Evolutionary conservation across 2,113 vertebrate genomes (phyloP), one percentile per base, ranked within the genome.

Genomic region (Sapajus apella): DNA sequence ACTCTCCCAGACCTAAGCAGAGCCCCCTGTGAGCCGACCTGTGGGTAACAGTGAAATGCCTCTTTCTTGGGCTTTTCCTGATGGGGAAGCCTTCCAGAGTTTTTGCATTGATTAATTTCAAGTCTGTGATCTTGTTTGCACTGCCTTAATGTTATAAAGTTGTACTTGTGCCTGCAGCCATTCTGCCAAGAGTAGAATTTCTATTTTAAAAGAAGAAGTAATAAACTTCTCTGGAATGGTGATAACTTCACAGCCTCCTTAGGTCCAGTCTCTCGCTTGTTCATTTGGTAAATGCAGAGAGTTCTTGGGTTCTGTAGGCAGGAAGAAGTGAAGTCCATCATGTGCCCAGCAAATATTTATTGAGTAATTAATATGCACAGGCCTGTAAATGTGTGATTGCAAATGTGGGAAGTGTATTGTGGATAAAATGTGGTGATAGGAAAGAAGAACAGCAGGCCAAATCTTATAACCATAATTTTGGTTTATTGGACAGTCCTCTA

Each of bases 131-230:
- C 91, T 90, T 56, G 61, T 43, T n/a, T 64, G 56, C 0, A 0
- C 70, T 47, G 43, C 84, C 73, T 96, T 95, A 37, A 16, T 72
- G 37, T 72, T 91, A 35, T 58, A 77, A 73, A 66, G 86, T 82
- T 94, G 58, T 23, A 52, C 11, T 90, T 58, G 87, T 92, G 64
- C 35, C 88, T n/a, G 4, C 68, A 80, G 68, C 58, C 86, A 9
- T 85, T 79, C 58, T 83, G 80, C 68, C 75, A 52, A 73, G 56
- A 94, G 75, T 32, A n/a, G 66, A 90, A 47, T 95, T 96, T 95
- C 88, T 94, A 4, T 94, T 91, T 95, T 6, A 64, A 86, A 89
- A 79, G 88, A 83, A 72, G 58, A 91, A 86, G 50, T 85, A 58
- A 75, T 30, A 89, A 95, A 50, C 58, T 0, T 1, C 84, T 83